Base-by-base conservation (phyloP, 2,113 vertebrate species). In the Azemiops feae region DNA sequence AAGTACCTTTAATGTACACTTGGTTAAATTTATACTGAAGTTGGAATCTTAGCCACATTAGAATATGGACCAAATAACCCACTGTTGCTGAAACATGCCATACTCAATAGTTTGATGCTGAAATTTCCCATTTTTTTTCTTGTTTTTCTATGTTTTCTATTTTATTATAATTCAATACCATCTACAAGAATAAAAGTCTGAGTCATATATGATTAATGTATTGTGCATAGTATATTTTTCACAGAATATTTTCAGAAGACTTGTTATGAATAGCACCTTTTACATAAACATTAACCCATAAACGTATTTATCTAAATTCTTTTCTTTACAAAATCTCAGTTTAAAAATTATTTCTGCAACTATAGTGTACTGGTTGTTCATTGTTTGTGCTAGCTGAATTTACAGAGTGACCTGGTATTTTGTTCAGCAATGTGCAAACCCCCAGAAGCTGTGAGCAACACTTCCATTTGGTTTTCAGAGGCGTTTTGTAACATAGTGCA, bases 281-380 rank as follows among this genome's bases (percentile, higher is more conserved):
- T 93, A 96, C 92, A 94, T 94, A 94, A 96, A 96, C 92, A 94
- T 96, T 95, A 95, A 91, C 95, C 94, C 88, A 89, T 87, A 55
- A 94, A 97, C 91, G 91, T 96, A 96, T 95, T 96, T 93, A 95
- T 94, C 93, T 93, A 94, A 93, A 94, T 96, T 94, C 34, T 81
- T 81, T 81, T 81, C 64, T 69, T 81, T 81, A 95, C 94, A 96
- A 97, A 96, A 96, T 94, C 85, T 94, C 86, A 95, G 96, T 54
- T 97, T 96, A 97, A 98, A 96, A 95, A 95, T 69, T 94, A 95
- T 95, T 96, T 96, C 94, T 97, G 97, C 96, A 96, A 96, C 97
- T 81, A 94, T 96, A 96, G 96, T 96, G 95, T 95, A 96, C 94
- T 94, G 94, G 58, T 96, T 95, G 55, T 94, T 93, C 12, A 96